A percentile compares a stretch with the other conserved stretches of the same genome.
phyloP scores from a whole-genome alignment of 2,797 vertebrate species.

The Tragopan temminckii region DNA sequence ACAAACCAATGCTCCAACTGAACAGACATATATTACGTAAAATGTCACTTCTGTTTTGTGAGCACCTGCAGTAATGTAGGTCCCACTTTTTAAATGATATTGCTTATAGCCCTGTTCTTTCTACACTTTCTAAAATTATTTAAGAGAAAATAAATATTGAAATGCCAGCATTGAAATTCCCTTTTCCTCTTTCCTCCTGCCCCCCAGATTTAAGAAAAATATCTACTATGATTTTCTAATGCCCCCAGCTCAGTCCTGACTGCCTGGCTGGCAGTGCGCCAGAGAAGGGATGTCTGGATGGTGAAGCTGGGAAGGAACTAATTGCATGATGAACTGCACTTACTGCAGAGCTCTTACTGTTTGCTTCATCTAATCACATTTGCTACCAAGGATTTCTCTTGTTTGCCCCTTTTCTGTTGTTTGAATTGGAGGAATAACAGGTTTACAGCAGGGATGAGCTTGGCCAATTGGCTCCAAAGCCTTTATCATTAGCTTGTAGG shows the following conservation, averaged over 20 bases:
- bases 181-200: not conserved
- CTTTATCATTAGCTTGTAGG: not conserved
- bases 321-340: conserved; percentile 54
- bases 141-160: not conserved
- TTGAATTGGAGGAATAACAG: not conserved
- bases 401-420: not conserved
- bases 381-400: conserved; percentile 30
- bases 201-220: not conserved
- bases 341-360: conserved; percentile 1
- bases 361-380: conserved; percentile 56
- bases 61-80: not conserved
- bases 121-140: not conserved
- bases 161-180: not conserved
- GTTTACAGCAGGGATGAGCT: not conserved
- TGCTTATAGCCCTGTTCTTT: not conserved
- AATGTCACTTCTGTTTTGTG: not conserved
- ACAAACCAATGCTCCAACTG: not conserved
- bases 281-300: not conserved
- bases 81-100: not conserved
- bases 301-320: conserved; percentile 53
- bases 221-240: not conserved
- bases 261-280: not conserved
- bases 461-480: not conserved
- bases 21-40: not conserved
- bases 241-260: not conserved